Evolutionary conservation across 2,888 invertebrate species (phyloP).

Genomic region (Catocala fraxini): DNA sequence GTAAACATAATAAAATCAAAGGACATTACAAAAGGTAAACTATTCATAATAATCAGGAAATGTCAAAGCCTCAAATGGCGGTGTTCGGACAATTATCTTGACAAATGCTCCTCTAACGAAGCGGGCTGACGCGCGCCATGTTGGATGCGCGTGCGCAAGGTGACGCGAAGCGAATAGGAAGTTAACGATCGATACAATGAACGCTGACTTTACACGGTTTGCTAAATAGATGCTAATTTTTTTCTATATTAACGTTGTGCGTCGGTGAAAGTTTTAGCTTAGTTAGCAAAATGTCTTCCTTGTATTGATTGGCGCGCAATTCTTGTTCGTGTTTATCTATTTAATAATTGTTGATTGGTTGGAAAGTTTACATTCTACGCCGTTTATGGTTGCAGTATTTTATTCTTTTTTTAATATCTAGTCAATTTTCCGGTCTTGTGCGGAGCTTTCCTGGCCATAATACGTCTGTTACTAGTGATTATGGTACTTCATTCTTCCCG

Average conservation of each 20-base stretch:
- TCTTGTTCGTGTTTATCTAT: constrained; percentile 23
- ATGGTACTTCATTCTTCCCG: constrained; percentile 36
- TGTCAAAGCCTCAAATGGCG: constrained; percentile 72
- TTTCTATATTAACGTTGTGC: constrained; percentile 48
- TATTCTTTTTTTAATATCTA: constrained; percentile 9
- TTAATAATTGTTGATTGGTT: constrained; percentile 29
- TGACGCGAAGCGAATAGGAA: constrained; percentile 72
- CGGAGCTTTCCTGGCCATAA: constrained; percentile 36
- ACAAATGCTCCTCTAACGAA: constrained; percentile 83
- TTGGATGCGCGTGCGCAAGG: constrained; percentile 68
- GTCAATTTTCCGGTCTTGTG: constrained; percentile 38
- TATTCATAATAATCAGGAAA: constrained; percentile 75
- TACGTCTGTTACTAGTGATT: constrained; percentile 22
- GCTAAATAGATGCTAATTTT: constrained; percentile 72
- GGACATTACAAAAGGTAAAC: constrained; percentile 37
- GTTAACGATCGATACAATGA: constrained; percentile 74
- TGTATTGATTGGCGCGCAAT: constrained; percentile 36
- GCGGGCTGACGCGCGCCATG: constrained; percentile 65
- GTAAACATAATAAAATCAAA: constrained; percentile 27
- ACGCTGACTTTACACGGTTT: constrained; percentile 54
- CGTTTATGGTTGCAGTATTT: constrained; percentile 24
- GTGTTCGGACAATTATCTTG: constrained; percentile 79
- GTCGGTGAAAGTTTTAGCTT: constrained; percentile 65
- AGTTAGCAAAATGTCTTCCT: constrained; percentile 53
- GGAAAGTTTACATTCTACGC: constrained; percentile 33